These are phyloP conservation scores for Ochropacha duplaris DNA, from an alignment of 2,888 invertebrate species.

Conservation along the genomic window DNA sequence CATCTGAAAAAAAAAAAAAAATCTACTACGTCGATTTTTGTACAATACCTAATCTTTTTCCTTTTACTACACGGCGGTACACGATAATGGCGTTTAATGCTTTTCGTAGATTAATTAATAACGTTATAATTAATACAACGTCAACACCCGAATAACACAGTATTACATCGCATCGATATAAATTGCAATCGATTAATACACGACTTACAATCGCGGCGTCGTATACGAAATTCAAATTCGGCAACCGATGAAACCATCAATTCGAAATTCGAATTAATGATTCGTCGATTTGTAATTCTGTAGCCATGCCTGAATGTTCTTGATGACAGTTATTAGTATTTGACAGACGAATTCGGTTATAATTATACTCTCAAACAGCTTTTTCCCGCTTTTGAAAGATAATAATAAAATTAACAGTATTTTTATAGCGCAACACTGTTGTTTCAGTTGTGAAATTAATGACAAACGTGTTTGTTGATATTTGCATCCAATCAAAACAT, in stretches of 20 bases:
- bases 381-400: too few relatives aligned
- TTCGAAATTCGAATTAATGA: constrained; percentile 32
- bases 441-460: too few relatives aligned
- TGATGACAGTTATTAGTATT: constrained; percentile 1
- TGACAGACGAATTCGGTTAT: not conserved
- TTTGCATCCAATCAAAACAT: too few relatives aligned
- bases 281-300: constrained; percentile 23
- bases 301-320: constrained; percentile 2
- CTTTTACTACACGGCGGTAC: too few relatives aligned
- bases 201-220: constrained; percentile 8
- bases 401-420: too few relatives aligned
- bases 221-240: constrained; percentile 21
- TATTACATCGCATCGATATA: not conserved
- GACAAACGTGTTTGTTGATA: too few relatives aligned
- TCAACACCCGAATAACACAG: not conserved
- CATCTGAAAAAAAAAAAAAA: too few relatives aligned
- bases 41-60: too few relatives aligned
- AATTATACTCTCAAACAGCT: not conserved
- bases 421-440: too few relatives aligned
- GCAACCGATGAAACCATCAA: constrained; percentile 20
- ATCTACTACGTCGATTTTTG: too few relatives aligned
- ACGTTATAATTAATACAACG: not conserved
- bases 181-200: not conserved
- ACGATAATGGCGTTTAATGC: too few relatives aligned
- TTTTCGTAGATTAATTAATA: not conserved